Evolutionary conservation across 2,888 invertebrate species (phyloP).

Genomic region (Drosophila nigricruria): DNA sequence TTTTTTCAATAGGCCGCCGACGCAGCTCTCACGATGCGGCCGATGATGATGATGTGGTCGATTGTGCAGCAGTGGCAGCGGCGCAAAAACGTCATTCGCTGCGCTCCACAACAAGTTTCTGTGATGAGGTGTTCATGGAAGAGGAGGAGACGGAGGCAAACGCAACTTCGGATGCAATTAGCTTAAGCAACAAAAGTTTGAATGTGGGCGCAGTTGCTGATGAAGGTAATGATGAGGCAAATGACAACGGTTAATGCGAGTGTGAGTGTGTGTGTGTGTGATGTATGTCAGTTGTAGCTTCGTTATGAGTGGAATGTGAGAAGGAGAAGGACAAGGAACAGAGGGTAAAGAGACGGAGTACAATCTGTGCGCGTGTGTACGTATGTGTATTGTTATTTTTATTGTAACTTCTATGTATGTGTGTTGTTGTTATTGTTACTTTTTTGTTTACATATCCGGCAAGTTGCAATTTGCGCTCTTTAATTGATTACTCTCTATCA

Average conservation of each 20-base stretch:
- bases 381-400: no score
- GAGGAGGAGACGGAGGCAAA: conserved; percentile 41
- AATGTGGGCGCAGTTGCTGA: conserved; percentile 55
- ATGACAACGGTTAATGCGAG: not conserved
- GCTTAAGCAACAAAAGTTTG: conserved; percentile 62
- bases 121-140: conserved; percentile 81
- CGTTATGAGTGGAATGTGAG: not conserved
- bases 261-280: conserved; percentile 15
- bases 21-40: conserved; percentile 61
- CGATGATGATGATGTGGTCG: conserved; percentile 55
- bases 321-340: not conserved
- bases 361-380: not conserved
- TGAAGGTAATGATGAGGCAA: conserved; percentile 63
- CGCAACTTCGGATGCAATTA: conserved; percentile 55
- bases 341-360: not conserved
- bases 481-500: conserved; percentile 14
- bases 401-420: no score
- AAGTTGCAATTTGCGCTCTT: conserved; percentile 28
- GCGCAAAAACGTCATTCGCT: conserved; percentile 78
- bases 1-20: conserved; percentile 67
- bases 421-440: not conserved
- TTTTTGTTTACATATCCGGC: conserved; percentile 29
- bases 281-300: not conserved
- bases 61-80: conserved; percentile 43
- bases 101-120: conserved; percentile 83